A percentile compares a stretch with the other conserved stretches of the same genome.
Evolutionary conservation across 2,113 vertebrate species (phyloP).

Genomic region (Nettapus auritus): DNA sequence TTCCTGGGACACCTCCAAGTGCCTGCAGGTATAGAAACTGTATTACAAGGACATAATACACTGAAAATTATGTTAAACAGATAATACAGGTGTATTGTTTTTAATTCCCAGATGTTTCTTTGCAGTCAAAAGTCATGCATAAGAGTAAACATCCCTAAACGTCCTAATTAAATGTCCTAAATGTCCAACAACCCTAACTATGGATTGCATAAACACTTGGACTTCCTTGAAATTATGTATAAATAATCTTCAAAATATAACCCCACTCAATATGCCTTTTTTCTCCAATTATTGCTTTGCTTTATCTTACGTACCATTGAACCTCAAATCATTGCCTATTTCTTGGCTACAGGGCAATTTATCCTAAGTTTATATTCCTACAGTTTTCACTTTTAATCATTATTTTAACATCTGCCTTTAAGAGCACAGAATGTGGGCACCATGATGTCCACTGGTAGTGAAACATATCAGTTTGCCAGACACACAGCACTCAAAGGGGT

Average conservation of each 20-base stretch:
- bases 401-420: background rate
- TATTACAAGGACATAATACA: background rate
- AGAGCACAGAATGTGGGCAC: background rate
- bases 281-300: background rate
- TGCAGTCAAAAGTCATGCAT: background rate
- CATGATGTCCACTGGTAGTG: background rate
- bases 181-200: background rate
- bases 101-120: background rate
- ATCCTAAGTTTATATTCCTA: background rate
- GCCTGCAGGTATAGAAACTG: constrained; percentile 77
- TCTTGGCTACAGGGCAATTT: background rate
- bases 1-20: constrained; percentile 92
- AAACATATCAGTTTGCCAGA: background rate
- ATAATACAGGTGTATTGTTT: background rate
- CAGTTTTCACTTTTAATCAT: background rate
- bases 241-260: background rate
- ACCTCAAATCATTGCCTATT: background rate
- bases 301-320: background rate
- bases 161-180: background rate
- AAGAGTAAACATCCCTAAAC: background rate
- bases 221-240: background rate
- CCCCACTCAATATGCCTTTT: background rate
- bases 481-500: background rate
- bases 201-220: background rate
- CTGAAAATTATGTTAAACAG: background rate